phyloP scores from a whole-genome alignment of 2,797 vertebrate species.

The Cynopterus sphinx region DNA sequence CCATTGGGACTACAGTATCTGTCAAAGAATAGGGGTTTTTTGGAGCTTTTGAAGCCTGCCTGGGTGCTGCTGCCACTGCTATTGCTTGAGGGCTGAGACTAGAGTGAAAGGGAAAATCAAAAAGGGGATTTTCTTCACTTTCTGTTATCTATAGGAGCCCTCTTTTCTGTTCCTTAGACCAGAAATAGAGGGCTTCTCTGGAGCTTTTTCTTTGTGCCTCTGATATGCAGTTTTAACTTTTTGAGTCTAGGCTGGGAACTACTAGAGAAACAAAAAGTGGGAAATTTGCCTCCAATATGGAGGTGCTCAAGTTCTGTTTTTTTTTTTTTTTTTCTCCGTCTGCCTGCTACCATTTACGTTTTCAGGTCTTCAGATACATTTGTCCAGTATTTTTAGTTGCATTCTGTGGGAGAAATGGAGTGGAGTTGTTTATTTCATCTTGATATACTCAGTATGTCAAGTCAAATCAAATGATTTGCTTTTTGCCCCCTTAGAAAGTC shows the following conservation, averaged over 20 bases:
- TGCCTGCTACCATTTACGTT: neutral
- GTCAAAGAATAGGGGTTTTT: neutral
- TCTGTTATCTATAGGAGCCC: neutral
- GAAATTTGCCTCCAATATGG: neutral
- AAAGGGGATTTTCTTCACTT: neutral
- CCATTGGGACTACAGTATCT: neutral
- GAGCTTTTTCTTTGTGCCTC: neutral
- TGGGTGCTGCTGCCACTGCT: neutral
- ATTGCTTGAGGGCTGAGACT: neutral
- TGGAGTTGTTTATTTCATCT: neutral
- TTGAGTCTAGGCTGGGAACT: neutral
- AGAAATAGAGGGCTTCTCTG: neutral
- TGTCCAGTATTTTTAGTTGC: neutral
- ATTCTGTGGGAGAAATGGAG: neutral
- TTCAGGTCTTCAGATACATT: neutral
- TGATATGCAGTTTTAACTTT: neutral
- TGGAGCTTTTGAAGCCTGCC: neutral
- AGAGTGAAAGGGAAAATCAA: neutral
- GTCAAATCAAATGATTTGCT: neutral
- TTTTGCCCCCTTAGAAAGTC: neutral
- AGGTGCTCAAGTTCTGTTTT: neutral
- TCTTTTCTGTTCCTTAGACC: neutral
- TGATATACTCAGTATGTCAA: neutral
- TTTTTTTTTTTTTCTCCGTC: neutral
- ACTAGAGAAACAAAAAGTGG: neutral